phyloP scores from a whole-genome alignment of 1,140 invertebrate species.

The Schlechtendalia chinensis region DNA sequence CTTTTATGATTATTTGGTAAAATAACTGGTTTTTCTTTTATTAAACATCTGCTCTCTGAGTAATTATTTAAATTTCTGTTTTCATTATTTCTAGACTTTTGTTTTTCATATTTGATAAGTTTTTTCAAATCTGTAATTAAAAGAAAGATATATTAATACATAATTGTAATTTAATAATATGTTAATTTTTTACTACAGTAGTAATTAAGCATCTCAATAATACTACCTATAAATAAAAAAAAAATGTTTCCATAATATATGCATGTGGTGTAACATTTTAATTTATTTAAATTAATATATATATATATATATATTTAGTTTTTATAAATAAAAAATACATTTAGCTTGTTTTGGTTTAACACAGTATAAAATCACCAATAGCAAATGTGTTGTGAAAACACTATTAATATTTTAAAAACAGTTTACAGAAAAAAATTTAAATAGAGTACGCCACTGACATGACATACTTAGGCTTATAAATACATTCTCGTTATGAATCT shows the following conservation, averaged over 20 bases:
- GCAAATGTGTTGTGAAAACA: neutral
- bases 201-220: neutral
- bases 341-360: neutral
- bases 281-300: no score
- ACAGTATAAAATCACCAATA: neutral
- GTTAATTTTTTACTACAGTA: neutral
- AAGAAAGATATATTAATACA: neutral
- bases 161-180: neutral
- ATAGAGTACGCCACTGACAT: no score
- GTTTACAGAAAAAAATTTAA: no score
- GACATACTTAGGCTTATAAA: no score
- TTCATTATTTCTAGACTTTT: neutral
- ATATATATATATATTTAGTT: no score
- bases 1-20: neutral
- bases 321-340: neutral
- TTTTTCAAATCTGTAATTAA: slow-evolving; percentile 36
- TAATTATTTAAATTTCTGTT: neutral
- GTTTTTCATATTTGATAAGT: slow-evolving; percentile 42
- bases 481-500: no score
- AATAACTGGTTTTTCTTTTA: neutral
- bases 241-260: no score
- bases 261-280: no score
- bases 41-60: neutral
- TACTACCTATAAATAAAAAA: neutral
- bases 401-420: no score